Conservation (phyloP, 1,140 invertebrate genomes). For the Platyura marginata region DNA sequence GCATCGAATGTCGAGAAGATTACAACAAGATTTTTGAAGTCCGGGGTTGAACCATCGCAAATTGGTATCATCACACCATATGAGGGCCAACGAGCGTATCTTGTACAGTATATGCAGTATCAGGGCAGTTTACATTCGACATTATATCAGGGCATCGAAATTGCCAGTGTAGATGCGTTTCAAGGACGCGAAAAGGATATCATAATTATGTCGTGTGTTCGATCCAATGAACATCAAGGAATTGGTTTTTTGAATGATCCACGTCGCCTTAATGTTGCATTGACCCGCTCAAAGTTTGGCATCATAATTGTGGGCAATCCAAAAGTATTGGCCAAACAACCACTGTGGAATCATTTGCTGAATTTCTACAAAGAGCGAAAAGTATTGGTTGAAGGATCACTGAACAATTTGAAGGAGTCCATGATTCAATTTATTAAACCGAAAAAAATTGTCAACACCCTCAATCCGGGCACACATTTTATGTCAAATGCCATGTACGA, state of each 20-base stretch:
- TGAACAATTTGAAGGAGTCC: slow-evolving; percentile 94
- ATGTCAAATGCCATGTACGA: slow-evolving; percentile 94
- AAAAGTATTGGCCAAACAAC: slow-evolving; percentile 95
- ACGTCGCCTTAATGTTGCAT: slow-evolving; percentile 88
- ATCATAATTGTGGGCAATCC: slow-evolving; percentile 99
- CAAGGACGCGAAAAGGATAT: slow-evolving; percentile 96
- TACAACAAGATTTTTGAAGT: slow-evolving; percentile 79
- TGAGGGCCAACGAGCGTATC: slow-evolving; percentile 94
- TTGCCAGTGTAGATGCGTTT: slow-evolving; percentile 98
- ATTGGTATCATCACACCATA: slow-evolving; percentile 99
- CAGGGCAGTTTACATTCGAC: slow-evolving; percentile 93
- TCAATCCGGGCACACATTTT: slow-evolving; percentile 91
- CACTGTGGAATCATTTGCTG: slow-evolving; percentile 94
- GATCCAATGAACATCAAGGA: slow-evolving; percentile 83
- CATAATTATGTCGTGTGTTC: slow-evolving; percentile 95
- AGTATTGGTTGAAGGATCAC: slow-evolving; percentile 91
- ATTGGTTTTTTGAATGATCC: slow-evolving; percentile 97
- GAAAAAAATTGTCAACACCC: slow-evolving; percentile 80
- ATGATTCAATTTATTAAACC: slow-evolving; percentile 95
- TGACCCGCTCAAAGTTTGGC: slow-evolving; percentile 94
- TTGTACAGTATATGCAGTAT: slow-evolving; percentile 98
- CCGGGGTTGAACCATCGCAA: slow-evolving; percentile 92
- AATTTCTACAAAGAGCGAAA: slow-evolving; percentile 97
- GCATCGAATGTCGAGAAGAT: slow-evolving; percentile 98
- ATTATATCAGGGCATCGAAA: slow-evolving; percentile 96